Percentiles rank a stretch among this genome's conserved stretches.
phyloP scores from a whole-genome alignment of 2,888 invertebrate genomes.

The Seira sanloemensis region DNA sequence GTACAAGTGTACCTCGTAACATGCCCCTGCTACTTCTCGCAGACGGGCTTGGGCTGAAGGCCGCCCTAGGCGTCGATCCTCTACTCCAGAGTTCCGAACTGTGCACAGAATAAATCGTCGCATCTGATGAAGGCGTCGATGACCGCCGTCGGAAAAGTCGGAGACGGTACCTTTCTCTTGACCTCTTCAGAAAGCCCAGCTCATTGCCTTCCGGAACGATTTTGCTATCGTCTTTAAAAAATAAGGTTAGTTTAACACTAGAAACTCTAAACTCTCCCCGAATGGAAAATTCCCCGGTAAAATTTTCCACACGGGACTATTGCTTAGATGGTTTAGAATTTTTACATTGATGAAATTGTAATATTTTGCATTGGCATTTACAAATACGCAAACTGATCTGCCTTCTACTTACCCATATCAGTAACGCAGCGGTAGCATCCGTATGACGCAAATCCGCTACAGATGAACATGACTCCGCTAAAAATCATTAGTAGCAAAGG shows the following conservation, averaged over 20 bases:
- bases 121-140: conserved; percentile 39
- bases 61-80: conserved; percentile 10
- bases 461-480: conserved; percentile 56
- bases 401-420: conserved; percentile 48
- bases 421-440: conserved; percentile 61
- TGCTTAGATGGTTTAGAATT: too few relatives aligned
- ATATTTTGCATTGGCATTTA: too few relatives aligned
- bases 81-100: conserved; percentile 55
- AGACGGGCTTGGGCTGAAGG: conserved; percentile 18
- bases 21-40: background rate
- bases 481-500: conserved; percentile 40
- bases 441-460: conserved; percentile 51
- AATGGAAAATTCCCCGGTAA: too few relatives aligned
- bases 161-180: conserved; percentile 37
- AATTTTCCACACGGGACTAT: too few relatives aligned
- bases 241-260: background rate
- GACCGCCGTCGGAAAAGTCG: conserved; percentile 35
- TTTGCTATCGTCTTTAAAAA: conserved; percentile 34
- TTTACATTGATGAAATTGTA: too few relatives aligned
- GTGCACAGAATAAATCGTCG: conserved; percentile 51
- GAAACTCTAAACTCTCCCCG: too few relatives aligned
- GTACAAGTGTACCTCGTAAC: conserved; percentile 13
- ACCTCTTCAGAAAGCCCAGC: background rate
- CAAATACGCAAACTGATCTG: too few relatives aligned
- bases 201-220: conserved; percentile 40